phyloP scores from a whole-genome alignment of 2,888 invertebrate species.

The Lamellibrachia columna region DNA sequence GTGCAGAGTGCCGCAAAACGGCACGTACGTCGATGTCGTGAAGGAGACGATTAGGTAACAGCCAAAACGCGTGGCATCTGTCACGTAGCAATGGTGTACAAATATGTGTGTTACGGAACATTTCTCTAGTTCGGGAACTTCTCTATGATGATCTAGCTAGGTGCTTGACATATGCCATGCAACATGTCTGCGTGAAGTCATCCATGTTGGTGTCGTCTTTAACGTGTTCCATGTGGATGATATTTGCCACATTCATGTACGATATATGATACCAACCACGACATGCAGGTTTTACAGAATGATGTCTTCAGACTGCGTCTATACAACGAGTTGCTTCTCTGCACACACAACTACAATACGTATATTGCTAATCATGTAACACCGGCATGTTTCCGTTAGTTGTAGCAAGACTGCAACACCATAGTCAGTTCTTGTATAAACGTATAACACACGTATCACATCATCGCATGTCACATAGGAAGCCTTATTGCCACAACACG shows the following conservation, averaged over 20 bases:
- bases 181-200: neutral
- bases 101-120: neutral
- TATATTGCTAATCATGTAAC: neutral
- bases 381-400: neutral
- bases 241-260: neutral
- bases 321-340: neutral
- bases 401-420: neutral
- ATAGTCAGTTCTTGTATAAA: neutral
- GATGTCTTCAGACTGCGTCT: neutral
- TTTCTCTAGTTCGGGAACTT: neutral
- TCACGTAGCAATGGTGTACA: neutral
- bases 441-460: neutral
- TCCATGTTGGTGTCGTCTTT: neutral
- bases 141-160: neutral
- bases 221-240: neutral
- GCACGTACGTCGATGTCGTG: slow-evolving; percentile 67
- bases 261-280: neutral
- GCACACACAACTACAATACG: neutral
- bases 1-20: slow-evolving; percentile 64
- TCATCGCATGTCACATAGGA: neutral
- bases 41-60: slow-evolving; percentile 66
- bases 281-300: neutral
- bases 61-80: neutral
- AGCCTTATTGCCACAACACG: too few relatives aligned
- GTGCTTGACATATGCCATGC: neutral